phyloP scores from a whole-genome alignment of 2,113 vertebrate species.

The Sebastes fasciatus region DNA sequence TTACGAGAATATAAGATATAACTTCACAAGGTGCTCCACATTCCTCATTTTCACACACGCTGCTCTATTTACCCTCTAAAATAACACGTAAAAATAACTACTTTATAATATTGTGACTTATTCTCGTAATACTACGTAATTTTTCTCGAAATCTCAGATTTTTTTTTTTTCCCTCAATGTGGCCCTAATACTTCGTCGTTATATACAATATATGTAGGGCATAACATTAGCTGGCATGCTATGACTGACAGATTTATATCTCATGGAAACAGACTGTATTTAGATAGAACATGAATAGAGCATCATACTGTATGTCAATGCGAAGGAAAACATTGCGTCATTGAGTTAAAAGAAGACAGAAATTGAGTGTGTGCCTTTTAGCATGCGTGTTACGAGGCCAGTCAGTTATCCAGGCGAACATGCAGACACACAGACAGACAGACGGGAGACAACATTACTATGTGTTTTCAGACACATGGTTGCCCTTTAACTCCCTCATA shows the following conservation, averaged over 20 bases:
- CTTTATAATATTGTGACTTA: too few species aligned
- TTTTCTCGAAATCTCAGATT: too few species aligned
- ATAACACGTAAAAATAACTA: too few species aligned
- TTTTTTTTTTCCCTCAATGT: too few species aligned
- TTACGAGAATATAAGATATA: too few species aligned
- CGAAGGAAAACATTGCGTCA: conserved; percentile 17
- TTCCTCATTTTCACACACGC: too few species aligned
- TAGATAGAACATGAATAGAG: conserved; percentile 39
- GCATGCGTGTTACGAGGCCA: conserved; percentile 1
- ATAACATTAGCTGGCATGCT: conserved; percentile 3
- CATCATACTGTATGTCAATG: conserved; percentile 4
- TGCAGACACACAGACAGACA: conserved; percentile 33
- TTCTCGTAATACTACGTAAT: too few species aligned
- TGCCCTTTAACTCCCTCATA: conserved; percentile 39
- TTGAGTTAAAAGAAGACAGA: background rate
- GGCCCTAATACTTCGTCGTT: too few species aligned
- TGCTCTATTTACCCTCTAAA: too few species aligned
- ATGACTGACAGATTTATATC: conserved; percentile 12
- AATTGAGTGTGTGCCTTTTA: background rate
- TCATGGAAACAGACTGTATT: conserved; percentile 63
- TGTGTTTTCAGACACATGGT: conserved; percentile 57
- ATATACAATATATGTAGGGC: background rate
- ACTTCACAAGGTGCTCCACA: too few species aligned
- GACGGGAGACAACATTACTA: conserved; percentile 53
- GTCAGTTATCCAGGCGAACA: background rate